Percentiles rank a stretch among this genome's conserved stretches.
Conservation (phyloP, 1,140 invertebrate species). For the Stegodyphus dumicola region DNA sequence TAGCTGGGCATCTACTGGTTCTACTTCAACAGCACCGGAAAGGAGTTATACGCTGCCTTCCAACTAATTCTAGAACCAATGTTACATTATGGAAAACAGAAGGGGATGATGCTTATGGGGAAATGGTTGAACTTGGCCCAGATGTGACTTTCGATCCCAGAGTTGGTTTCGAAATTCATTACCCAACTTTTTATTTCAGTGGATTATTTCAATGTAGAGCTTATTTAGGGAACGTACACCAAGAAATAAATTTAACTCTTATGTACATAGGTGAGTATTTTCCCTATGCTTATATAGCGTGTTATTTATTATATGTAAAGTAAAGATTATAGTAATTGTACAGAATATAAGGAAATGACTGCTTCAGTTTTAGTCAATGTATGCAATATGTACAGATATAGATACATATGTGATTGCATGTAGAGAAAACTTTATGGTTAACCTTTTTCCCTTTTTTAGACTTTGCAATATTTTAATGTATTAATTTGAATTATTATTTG, state of each 20-base stretch:
- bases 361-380: too few species aligned
- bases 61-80: constrained; percentile 53
- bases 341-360: too few species aligned
- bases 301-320: too few species aligned
- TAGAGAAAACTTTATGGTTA: too few species aligned
- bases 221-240: not conserved
- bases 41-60: constrained; percentile 60
- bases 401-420: too few species aligned
- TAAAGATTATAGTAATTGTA: too few species aligned
- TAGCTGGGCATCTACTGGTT: constrained; percentile 41
- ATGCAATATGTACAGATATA: too few species aligned
- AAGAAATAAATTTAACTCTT: constrained; percentile 37
- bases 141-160: constrained; percentile 60
- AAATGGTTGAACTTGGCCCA: constrained; percentile 27
- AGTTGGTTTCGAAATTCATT: constrained; percentile 56
- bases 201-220: constrained; percentile 55
- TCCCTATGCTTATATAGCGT: not conserved
- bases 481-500: too few species aligned
- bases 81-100: constrained; percentile 62
- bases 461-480: too few species aligned
- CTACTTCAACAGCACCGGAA: constrained; percentile 42
- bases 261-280: constrained; percentile 28
- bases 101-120: constrained; percentile 3
- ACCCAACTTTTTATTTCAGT: constrained; percentile 42
- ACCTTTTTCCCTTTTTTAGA: too few species aligned